Conservation (phyloP, 1,140 invertebrate genomes). For the Drosophila hydei region DNA sequence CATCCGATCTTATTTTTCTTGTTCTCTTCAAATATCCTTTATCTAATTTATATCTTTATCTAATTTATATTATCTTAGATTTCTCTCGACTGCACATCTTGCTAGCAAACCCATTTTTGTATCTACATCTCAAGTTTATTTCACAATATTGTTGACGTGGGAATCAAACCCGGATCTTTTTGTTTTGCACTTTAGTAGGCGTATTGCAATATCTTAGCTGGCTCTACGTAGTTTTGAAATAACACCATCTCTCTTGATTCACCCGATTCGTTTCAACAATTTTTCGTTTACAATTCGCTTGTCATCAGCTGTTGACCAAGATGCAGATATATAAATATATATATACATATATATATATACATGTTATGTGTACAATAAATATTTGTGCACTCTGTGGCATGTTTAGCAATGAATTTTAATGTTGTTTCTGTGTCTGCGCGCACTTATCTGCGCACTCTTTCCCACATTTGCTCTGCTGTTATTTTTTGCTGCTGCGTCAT, state of each 20-base stretch:
- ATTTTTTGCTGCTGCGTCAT: constrained; percentile 52
- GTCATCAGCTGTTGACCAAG: constrained; percentile 44
- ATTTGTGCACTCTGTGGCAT: constrained; percentile 25
- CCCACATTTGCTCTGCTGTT: not conserved
- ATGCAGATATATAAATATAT: constrained; percentile 2
- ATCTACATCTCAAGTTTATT: not conserved
- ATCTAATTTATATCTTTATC: not conserved
- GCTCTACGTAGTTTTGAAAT: not conserved
- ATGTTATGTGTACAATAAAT: constrained; percentile 19
- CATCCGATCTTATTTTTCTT: no score
- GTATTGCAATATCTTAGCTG: not conserved
- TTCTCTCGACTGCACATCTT: not conserved
- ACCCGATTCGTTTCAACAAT: constrained; percentile 11
- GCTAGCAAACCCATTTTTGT: not conserved
- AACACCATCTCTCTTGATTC: not conserved
- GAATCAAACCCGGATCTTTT: not conserved
- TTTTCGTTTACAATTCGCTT: constrained; percentile 38
- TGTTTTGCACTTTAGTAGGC: not conserved
- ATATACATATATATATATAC: not conserved
- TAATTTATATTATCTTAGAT: not conserved
- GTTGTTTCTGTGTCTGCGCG: not conserved
- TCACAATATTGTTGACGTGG: not conserved
- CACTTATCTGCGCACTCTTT: not conserved
- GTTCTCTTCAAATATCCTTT: no score
- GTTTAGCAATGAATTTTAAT: constrained; percentile 54